A percentile compares a stretch with the other conserved stretches of the same genome.
phyloP scores from a whole-genome alignment of 2,888 invertebrate species.

The Chouioia cunea region DNA sequence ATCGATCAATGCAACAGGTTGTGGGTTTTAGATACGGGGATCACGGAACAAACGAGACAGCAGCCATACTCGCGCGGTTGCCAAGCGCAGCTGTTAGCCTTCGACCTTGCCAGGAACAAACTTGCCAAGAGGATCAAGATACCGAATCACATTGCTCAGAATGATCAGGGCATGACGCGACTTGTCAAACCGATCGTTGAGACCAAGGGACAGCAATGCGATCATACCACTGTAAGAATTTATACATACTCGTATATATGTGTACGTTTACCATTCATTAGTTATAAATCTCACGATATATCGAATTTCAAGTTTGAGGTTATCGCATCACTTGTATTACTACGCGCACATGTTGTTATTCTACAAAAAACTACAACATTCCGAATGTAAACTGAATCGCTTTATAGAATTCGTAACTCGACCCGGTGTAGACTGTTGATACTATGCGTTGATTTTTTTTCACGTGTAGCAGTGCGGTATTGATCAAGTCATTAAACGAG shows the following conservation, averaged over 20 bases:
- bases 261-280: no score
- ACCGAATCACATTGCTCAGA: constrained; percentile 50
- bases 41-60: constrained; percentile 67
- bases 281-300: no score
- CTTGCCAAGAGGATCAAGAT: constrained; percentile 57
- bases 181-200: constrained; percentile 57
- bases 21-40: constrained; percentile 80
- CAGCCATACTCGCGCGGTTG: constrained; percentile 68
- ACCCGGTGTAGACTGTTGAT: no score
- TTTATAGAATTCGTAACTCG: no score
- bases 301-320: constrained; percentile 30
- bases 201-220: constrained; percentile 48
- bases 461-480: no score
- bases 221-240: constrained; percentile 49
- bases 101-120: constrained; percentile 73
- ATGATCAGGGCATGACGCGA: constrained; percentile 50
- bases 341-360: no score
- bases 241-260: no score
- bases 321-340: no score
- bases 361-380: no score
- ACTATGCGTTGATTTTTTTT: no score
- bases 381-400: no score
- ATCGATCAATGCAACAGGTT: constrained; percentile 78
- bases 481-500: no score
- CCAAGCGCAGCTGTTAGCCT: constrained; percentile 79